Evolutionary conservation across 2,888 invertebrate genomes (phyloP), one percentile per base, ranked within the genome.

Genomic region (Lepas anatifera): DNA sequence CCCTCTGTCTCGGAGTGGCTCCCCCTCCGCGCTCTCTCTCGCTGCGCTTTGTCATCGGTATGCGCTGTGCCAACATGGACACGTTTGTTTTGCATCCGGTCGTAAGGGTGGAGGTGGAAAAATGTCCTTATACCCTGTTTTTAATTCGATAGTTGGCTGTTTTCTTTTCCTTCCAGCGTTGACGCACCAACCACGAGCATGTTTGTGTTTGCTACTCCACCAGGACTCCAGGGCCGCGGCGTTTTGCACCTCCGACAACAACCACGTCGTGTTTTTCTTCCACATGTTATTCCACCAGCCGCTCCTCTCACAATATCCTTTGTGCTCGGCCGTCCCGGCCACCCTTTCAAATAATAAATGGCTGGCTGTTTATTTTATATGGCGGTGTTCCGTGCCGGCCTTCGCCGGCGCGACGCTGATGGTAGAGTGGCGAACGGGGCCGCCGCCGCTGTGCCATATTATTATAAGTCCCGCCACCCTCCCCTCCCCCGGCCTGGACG

Each of bases 261-360:
- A 18, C 27, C 18, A 18, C 52, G 29, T 52, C 52, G 29, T 52
- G 52, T 52, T 52, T 52, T 52, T 52, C 52, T 52, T 27, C 52
- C 52, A 18, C 52, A 32, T 52, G 52, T 52, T 52, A 52, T 52
- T 52, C 32, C 52, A n/a, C 29, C 32, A 32, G 29, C 52, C 16
- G 52, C 29, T n/a, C 3, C n/a, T 16, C 52, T 50, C 52, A 52
- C n/a, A 52, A 16, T 52, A 32, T 52, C 52, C 32, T 52, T 52
- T 52, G 27, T 52, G 52, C 52, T 25, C 52, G 52, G 52, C 29
- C 29, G 29, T 41, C 52, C 52, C 18, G 29, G 18, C 52, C 29
- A 27, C 52, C 29, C 52, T 52, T 52, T 52, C 52, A 52, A 52
- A 52, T 52, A 52, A 52, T 52, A 52, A 18, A 52, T 52, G 52